Evolutionary conservation across 2,797 vertebrate species (phyloP), one percentile per base, ranked within the genome.

Genomic region (Gymnothorax javanicus): DNA sequence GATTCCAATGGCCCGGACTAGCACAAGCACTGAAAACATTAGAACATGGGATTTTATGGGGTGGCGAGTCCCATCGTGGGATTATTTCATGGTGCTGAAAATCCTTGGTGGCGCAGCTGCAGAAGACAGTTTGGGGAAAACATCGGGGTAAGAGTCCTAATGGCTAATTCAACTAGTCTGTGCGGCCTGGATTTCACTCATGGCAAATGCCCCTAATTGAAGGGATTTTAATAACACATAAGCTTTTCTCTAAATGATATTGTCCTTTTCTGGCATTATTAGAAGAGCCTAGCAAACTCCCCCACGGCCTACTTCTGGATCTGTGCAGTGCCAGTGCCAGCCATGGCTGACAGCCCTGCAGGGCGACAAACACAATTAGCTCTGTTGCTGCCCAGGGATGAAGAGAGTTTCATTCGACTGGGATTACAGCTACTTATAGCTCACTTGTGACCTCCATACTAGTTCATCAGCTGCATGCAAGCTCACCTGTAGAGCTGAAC

Each of bases 201-300:
- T 77, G 15, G 73, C 17, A 2, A 77, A 43, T 77, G 73, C 73
- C 33, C 20, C 52, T 77, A 86, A 73, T 82, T 20, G 90, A 87
- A 86, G 82, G 91, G 90, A 90, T 93, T 92, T 90, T 90, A 92
- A 88, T 60, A 50, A 13, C 17, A 73, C 12, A 23, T 64, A 20
- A 56, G 3, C 60, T 54, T 86, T 86, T 86, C 13, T 59, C 2
- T 13, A 87, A 92, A 90, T 89, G 89, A 86, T 90, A 67, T 89
- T 73, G 90, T 86, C 79, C 87, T 62, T 20, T 50, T 33, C 73
- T 91, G 89, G 88, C 92, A 89, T 91, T 87, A 67, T 94, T 91
- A 89, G 90, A 91, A 43, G 89, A 85, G 27, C 11, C 12, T 54
- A 73, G 67, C 69, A 4, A 59, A 43, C 56, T 15, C 15, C 60